Evolutionary conservation across 2,113 vertebrate species (phyloP).

Genomic region (Entosphenus tridentatus): DNA sequence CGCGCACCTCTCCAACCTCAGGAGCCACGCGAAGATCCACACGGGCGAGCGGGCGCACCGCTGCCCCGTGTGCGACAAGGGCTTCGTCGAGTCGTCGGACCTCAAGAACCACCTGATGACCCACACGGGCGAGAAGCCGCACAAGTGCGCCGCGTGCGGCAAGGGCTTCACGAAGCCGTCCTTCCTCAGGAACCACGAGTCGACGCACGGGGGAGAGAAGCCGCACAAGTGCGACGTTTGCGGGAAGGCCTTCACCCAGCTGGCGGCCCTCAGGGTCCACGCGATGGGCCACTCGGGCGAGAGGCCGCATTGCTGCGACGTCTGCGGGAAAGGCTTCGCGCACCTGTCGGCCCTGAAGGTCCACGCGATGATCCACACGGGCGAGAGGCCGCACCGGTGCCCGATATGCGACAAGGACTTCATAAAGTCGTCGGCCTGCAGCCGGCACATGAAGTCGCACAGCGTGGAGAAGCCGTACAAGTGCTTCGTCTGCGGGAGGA

Average conservation of each 20-base stretch:
- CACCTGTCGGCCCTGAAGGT: not conserved
- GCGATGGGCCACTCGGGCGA: not conserved
- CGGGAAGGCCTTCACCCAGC: constrained; percentile 3
- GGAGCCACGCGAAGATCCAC: not conserved
- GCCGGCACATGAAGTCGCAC: constrained; percentile 34
- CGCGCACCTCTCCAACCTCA: constrained; percentile 1
- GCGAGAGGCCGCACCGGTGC: not conserved
- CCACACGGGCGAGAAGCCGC: not conserved
- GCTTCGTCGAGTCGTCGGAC: constrained; percentile 1
- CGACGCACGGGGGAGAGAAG: constrained; percentile 21
- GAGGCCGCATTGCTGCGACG: not conserved
- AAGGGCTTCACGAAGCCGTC: not conserved
- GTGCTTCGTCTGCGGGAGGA: constrained; percentile 93
- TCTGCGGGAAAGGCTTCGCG: not conserved
- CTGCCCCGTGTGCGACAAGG: not conserved
- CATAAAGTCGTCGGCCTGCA: not conserved
- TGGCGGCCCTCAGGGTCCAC: not conserved
- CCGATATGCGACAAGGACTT: constrained; percentile 1
- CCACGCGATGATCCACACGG: constrained; percentile 1
- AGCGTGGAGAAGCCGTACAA: constrained; percentile 95
- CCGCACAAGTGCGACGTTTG: constrained; percentile 1
- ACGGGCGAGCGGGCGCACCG: not conserved
- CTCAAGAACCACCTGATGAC: not conserved
- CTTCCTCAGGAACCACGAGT: constrained; percentile 15
- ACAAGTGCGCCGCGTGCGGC: constrained; percentile 2